These are phyloP conservation scores for Sebastes nivosus DNA, from an alignment of 2,797 vertebrate species.

Conservation along the genomic window DNA sequence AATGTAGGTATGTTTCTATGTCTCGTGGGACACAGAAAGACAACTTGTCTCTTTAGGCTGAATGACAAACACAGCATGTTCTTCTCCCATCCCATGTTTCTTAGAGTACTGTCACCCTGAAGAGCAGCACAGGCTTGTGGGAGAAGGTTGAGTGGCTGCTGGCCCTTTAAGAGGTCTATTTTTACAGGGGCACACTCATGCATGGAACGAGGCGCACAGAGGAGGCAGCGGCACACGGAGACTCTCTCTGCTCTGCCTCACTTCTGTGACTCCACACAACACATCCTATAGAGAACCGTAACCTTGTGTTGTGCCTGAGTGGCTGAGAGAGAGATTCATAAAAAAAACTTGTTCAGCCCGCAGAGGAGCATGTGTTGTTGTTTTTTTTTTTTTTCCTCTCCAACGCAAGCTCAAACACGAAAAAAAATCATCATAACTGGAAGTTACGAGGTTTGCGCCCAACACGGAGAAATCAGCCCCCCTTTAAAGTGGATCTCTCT, in stretches of 20 bases:
- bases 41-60: slow-evolving; percentile 19
- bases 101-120: slow-evolving; percentile 63
- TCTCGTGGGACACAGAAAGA: slow-evolving; percentile 7
- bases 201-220: slow-evolving; percentile 74
- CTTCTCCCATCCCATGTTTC: slow-evolving; percentile 47
- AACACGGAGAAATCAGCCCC: slow-evolving; percentile 41
- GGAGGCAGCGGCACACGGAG: slow-evolving; percentile 70
- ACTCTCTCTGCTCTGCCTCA: slow-evolving; percentile 63
- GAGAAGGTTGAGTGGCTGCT: slow-evolving; percentile 73
- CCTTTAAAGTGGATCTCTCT: slow-evolving; percentile 57
- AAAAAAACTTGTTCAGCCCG: slow-evolving; percentile 12
- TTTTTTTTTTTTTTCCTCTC: neutral
- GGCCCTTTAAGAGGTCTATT: slow-evolving; percentile 86
- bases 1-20: neutral
- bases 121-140: slow-evolving; percentile 68
- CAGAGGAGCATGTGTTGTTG: slow-evolving; percentile 5
- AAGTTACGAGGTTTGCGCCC: slow-evolving; percentile 38
- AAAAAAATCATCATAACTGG: slow-evolving; percentile 30
- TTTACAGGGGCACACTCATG: slow-evolving; percentile 83
- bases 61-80: slow-evolving; percentile 46
- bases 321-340: slow-evolving; percentile 5
- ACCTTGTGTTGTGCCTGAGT: slow-evolving; percentile 22
- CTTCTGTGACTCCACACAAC: slow-evolving; percentile 68
- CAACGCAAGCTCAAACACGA: slow-evolving; percentile 5
- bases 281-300: slow-evolving; percentile 54